Evolutionary conservation across 2,888 invertebrate genomes (phyloP), one percentile per base, ranked within the genome.

Genomic region (Bruchidius siliquastri): DNA sequence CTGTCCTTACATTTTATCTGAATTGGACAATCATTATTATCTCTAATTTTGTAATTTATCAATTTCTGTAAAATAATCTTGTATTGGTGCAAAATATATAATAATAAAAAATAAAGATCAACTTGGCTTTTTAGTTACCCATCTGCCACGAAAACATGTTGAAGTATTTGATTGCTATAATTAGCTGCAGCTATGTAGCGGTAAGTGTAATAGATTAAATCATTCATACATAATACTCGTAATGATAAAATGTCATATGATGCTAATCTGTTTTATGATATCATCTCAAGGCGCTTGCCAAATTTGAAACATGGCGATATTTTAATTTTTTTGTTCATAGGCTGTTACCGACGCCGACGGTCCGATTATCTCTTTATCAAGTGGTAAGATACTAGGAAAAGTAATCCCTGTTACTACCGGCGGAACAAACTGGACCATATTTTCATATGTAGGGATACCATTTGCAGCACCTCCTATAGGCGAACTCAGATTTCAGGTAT

Each of bases 391-490:
- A 21, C 72, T 76, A 26, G 80, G 80, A 32, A 69, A 72, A 0
- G 72, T 72, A 20, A 68, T 67, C 20, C 69, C 74, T 3, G 18
- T 26, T 8, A 8, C 26, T 26, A 26, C 22, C 18, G 72, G 68
- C 13, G 71, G 70, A 8, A 30, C 75, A 30, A 68, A 68, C 22
- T 21, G 72, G 2, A 70, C 70, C 3, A 80, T 77, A 72, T 80
- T 78, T 72, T 73, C 80, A 3, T 81, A 78, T 73, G 73, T 79
- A 72, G 79, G 79, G 30, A 77, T 81, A n/a, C 80, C 78, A 21
- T 82, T 80, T 73, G 82, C 79, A 0, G 76, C 79, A 20, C 80
- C 82, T 20, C 82, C 82, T 8, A 72, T 79, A n/a, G 82, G 80
- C 21, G 71, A 76, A 2, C 71, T 80, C n/a, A 78, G 82, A 68